A percentile compares a stretch with the other conserved stretches of the same genome.
phyloP scores from a whole-genome alignment of 2,113 vertebrate genomes.

The Trogon surrucura region DNA sequence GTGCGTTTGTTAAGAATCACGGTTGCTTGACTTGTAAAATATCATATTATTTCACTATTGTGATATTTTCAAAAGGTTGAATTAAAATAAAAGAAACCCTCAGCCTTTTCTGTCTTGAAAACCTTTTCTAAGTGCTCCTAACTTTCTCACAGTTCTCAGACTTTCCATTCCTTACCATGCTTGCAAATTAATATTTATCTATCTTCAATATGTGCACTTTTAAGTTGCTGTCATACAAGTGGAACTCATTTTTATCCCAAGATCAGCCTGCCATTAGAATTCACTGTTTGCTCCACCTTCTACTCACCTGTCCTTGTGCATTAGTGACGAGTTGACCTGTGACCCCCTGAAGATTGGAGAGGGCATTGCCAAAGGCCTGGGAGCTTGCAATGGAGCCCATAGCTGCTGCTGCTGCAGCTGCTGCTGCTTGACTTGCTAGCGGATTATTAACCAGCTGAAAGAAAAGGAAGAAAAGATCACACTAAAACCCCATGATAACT shows the following conservation, averaged over 20 bases:
- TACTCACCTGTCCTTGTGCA: constrained; percentile 99
- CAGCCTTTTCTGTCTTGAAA: not conserved
- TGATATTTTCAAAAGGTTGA: not conserved
- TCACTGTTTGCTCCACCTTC: constrained; percentile 69
- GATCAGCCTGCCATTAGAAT: constrained; percentile 74
- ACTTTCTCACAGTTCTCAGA: constrained; percentile 1
- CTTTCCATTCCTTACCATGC: constrained; percentile 58
- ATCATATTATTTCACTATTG: not conserved
- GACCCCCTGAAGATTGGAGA: constrained; percentile 95
- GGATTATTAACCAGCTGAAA: constrained; percentile 93
- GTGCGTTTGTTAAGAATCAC: not conserved
- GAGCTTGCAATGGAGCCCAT: constrained; percentile 95
- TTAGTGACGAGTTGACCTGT: constrained; percentile 98
- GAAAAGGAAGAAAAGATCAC: constrained; percentile 59
- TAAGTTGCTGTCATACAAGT: constrained; percentile 72
- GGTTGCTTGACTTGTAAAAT: not conserved
- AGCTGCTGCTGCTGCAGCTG: constrained; percentile 89
- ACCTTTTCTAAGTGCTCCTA: not conserved
- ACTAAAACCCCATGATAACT: constrained; percentile 40
- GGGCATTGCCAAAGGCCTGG: constrained; percentile 93
- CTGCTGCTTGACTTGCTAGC: constrained; percentile 92
- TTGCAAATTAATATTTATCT: constrained; percentile 76
- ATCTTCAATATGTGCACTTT: constrained; percentile 40
- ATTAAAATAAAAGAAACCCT: not conserved
- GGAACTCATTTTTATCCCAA: constrained; percentile 71